Evolutionary conservation across 2,888 invertebrate genomes (phyloP).

Genomic region (Pandemis cinnamomeana): DNA sequence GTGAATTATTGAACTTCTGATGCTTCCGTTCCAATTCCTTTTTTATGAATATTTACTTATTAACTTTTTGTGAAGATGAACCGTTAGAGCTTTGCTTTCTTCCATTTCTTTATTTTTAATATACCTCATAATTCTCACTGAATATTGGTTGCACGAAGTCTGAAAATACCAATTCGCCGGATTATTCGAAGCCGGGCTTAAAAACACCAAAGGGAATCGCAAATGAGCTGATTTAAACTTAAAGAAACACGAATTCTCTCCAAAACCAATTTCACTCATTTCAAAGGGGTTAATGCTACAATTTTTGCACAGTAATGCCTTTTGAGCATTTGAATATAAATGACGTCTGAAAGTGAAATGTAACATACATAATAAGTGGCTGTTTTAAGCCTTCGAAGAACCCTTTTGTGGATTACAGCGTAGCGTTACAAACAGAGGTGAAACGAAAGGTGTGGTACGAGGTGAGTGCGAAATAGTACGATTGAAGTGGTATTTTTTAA

Average conservation of each 20-base stretch:
- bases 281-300: constrained; percentile 80
- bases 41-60: constrained; percentile 73
- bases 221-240: constrained; percentile 50
- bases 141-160: not conserved
- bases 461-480: not conserved
- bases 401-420: constrained; percentile 81
- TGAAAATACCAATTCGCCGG: not conserved
- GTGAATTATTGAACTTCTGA: constrained; percentile 79
- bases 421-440: constrained; percentile 46
- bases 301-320: constrained; percentile 84
- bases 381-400: constrained; percentile 83
- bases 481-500: not conserved
- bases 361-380: constrained; percentile 85
- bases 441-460: not conserved
- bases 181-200: constrained; percentile 1
- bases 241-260: constrained; percentile 63
- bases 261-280: constrained; percentile 75
- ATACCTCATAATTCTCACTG: not conserved
- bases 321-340: constrained; percentile 85
- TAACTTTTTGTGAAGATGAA: constrained; percentile 53
- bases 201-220: constrained; percentile 27
- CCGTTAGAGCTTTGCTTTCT: constrained; percentile 2
- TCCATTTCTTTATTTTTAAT: not conserved
- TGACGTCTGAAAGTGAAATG: constrained; percentile 85
- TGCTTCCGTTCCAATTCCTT: constrained; percentile 76